A percentile compares a stretch with the other conserved stretches of the same genome.
phyloP scores from a whole-genome alignment of 2,113 vertebrate genomes.

The Galeopterus variegatus region DNA sequence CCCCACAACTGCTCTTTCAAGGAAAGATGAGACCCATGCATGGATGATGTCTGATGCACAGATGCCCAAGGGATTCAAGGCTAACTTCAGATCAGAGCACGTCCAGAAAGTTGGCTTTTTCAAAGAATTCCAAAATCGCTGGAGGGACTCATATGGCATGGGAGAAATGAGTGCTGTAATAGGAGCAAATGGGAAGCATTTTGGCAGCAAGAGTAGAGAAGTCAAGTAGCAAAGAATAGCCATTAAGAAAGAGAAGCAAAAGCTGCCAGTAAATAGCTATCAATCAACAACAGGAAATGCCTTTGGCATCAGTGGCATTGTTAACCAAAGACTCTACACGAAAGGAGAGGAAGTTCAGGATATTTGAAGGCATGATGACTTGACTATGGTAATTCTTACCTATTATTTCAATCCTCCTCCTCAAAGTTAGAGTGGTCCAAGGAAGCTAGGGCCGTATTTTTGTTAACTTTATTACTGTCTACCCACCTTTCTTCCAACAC shows the following conservation, averaged over 20 bases:
- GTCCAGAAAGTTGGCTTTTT: background rate
- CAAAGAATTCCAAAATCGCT: background rate
- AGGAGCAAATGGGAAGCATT: background rate
- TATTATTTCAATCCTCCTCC: conserved; percentile 40
- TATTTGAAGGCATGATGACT: background rate
- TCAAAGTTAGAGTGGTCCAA: background rate
- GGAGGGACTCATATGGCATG: background rate
- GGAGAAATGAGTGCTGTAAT: background rate
- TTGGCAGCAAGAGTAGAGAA: conserved; percentile 36
- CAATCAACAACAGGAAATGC: background rate
- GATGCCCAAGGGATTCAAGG: background rate
- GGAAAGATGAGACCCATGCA: background rate
- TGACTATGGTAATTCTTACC: background rate
- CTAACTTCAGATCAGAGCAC: background rate
- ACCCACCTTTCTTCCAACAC: background rate
- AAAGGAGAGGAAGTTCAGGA: background rate
- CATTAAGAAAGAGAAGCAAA: conserved; percentile 2
- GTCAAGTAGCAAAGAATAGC: background rate
- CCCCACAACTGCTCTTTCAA: background rate
- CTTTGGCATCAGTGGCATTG: background rate
- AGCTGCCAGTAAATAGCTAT: background rate
- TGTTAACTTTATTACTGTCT: conserved; percentile 4
- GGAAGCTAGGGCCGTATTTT: background rate
- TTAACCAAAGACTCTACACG: background rate
- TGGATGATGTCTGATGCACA: background rate